phyloP scores from a whole-genome alignment of 2,888 invertebrate genomes.

The Caenorhabditis sinica region DNA sequence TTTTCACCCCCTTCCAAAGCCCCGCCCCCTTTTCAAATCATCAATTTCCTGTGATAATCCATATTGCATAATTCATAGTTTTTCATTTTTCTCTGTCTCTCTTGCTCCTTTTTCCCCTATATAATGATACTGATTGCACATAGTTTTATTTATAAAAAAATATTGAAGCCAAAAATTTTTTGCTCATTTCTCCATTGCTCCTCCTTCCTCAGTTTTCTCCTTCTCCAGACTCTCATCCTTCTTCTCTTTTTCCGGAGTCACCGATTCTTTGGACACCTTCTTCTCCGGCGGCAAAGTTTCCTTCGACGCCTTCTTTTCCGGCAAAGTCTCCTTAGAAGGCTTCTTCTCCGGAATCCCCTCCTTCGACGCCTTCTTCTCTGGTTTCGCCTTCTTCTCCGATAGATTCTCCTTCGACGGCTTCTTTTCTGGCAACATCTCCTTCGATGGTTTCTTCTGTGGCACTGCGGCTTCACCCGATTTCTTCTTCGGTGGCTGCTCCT shows the following conservation, averaged over 20 bases:
- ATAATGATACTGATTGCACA: too few species aligned
- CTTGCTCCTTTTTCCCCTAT: too few species aligned
- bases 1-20: neutral
- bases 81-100: neutral
- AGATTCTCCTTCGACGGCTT: too few species aligned
- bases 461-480: too few species aligned
- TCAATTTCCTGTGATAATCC: conserved; percentile 16
- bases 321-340: neutral
- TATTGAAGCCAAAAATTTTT: neutral
- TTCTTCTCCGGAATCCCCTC: neutral
- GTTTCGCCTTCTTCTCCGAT: neutral
- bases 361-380: neutral
- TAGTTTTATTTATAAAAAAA: neutral
- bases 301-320: neutral
- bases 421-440: neutral
- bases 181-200: too few species aligned
- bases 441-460: too few species aligned
- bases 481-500: too few species aligned
- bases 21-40: neutral
- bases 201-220: neutral
- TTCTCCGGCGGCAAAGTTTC: neutral
- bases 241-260: neutral
- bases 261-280: neutral
- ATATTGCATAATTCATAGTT: neutral
- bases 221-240: neutral